These are phyloP conservation scores for Chauna torquata DNA, from an alignment of 2,113 vertebrate species.

Conservation along the genomic window DNA sequence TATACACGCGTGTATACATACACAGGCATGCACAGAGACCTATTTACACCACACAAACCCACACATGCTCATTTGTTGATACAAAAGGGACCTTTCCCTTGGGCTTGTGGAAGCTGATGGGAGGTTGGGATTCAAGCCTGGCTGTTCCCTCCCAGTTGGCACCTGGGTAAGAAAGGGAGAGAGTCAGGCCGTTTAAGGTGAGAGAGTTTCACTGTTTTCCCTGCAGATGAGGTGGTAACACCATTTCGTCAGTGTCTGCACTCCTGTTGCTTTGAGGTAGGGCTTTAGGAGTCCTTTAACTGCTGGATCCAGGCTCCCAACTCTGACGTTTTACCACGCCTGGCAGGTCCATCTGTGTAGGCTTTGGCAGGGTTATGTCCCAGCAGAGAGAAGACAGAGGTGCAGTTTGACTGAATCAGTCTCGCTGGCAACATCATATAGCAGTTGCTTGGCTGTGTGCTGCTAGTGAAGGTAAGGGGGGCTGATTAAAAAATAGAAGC, in stretches of 20 bases:
- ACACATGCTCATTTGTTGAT: accelerated
- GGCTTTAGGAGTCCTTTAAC: neutral
- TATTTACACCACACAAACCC: neutral
- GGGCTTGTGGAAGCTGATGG: neutral
- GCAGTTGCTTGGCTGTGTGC: neutral
- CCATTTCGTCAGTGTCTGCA: neutral
- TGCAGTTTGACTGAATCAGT: neutral
- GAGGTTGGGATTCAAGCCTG: neutral
- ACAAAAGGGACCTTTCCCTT: neutral
- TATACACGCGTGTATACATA: accelerated
- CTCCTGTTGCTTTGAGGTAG: neutral
- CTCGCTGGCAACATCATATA: neutral
- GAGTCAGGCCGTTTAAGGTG: neutral
- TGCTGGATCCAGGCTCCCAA: neutral
- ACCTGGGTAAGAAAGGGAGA: neutral
- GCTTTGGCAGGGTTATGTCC: neutral
- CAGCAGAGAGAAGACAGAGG: neutral
- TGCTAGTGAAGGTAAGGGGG: too few relatives aligned
- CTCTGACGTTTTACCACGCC: neutral
- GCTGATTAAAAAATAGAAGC: neutral
- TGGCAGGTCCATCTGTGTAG: neutral
- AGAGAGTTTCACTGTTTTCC: neutral
- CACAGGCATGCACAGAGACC: accelerated
- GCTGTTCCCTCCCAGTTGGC: neutral
- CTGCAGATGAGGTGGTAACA: neutral